Conservation (phyloP, 1,140 invertebrate species). For the Choristoneura fumiferana region DNA sequence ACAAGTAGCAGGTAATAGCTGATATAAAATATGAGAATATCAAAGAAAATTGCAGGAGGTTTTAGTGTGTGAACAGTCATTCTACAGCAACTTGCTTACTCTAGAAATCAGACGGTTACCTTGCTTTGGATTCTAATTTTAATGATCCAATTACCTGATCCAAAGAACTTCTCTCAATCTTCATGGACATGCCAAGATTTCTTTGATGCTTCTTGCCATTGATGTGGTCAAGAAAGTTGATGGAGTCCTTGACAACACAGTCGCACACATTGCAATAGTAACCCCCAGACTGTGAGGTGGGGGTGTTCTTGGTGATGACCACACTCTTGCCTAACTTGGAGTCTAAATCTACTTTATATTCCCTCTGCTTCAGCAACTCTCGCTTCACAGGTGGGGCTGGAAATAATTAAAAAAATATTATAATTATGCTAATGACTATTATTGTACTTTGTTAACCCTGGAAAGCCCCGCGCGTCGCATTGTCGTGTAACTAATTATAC, state of each 20-base stretch:
- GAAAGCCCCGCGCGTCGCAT: no score
- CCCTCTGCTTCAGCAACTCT: constrained; percentile 94
- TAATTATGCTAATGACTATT: no score
- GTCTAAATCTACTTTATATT: constrained; percentile 98
- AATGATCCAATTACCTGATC: constrained; percentile 93
- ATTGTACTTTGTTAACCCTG: not conserved
- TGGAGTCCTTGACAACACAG: constrained; percentile 99
- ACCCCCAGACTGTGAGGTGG: constrained; percentile 96
- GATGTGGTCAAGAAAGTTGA: constrained; percentile 99
- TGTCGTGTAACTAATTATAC: no score
- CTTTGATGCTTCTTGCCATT: constrained; percentile 99
- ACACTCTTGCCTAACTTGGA: constrained; percentile 98
- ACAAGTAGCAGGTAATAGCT: no score
- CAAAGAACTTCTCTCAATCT: constrained; percentile 95
- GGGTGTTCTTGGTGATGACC: constrained; percentile 98
- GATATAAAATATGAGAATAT: no score
- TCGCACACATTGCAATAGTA: constrained; percentile 99
- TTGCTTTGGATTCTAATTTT: no score
- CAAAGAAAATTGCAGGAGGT: no score
- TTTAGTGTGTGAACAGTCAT: no score
- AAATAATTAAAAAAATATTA: constrained; percentile 32
- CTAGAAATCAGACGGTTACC: no score
- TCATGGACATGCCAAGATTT: constrained; percentile 99
- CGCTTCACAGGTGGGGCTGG: constrained; percentile 89
- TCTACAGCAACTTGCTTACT: no score